phyloP scores from a whole-genome alignment of 2,113 vertebrate genomes.

The Uropsilus gracilis region DNA sequence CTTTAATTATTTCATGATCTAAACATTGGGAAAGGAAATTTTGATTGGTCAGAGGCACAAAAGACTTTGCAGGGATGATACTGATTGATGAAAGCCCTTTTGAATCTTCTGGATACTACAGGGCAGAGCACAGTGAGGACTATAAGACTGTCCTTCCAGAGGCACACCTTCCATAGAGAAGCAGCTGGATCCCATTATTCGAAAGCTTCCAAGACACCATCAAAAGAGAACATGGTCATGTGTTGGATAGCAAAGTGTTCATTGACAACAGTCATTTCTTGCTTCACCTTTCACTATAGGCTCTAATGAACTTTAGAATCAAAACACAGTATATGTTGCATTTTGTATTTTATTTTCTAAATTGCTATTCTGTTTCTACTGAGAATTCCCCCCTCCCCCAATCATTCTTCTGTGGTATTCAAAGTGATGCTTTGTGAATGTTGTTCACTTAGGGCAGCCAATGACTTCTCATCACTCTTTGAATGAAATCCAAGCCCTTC shows the following conservation, averaged over 20 bases:
- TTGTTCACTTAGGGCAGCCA: background rate
- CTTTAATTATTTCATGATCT: too few species aligned
- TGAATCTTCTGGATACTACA: background rate
- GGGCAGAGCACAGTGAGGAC: background rate
- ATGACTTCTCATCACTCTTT: background rate
- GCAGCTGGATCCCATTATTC: background rate
- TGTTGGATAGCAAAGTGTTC: background rate
- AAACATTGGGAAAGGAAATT: background rate
- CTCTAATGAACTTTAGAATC: background rate
- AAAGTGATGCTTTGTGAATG: background rate
- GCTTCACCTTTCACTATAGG: background rate
- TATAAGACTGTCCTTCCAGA: background rate
- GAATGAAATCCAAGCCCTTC: background rate
- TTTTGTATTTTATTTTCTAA: background rate
- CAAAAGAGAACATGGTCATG: background rate
- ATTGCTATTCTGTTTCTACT: background rate
- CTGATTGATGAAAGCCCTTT: background rate
- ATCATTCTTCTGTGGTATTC: background rate
- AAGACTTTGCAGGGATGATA: background rate
- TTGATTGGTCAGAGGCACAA: background rate
- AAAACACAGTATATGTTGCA: background rate
- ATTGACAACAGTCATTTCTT: background rate
- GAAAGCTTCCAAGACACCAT: background rate
- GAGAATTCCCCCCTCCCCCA: too few species aligned
- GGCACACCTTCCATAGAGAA: background rate